These are phyloP conservation scores for Linurgus olivaceus DNA, from an alignment of 2,797 vertebrate species.

Conservation along the genomic window DNA sequence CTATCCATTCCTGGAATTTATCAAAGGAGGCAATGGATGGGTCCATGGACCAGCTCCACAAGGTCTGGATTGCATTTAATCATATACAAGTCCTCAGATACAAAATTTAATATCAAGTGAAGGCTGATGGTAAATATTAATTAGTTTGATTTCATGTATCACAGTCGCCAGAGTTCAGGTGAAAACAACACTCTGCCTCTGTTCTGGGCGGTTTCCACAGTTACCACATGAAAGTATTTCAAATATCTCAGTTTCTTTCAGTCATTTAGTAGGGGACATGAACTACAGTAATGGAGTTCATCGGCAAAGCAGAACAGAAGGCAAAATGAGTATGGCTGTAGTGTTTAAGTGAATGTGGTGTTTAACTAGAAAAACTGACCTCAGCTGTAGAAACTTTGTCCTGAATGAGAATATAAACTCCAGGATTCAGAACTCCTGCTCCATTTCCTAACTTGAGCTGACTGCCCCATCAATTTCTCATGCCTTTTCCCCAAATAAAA, in stretches of 20 bases:
- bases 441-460: neutral
- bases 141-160: neutral
- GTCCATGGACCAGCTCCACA: neutral
- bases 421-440: neutral
- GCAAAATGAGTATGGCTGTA: neutral
- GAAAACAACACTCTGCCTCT: neutral
- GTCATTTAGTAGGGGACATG: neutral
- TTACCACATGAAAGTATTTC: neutral
- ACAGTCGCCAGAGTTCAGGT: neutral
- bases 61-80: neutral
- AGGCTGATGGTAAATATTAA: neutral
- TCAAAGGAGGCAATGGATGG: neutral
- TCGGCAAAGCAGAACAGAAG: neutral
- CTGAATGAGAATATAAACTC: neutral
- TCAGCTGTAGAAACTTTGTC: neutral
- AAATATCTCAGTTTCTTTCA: accelerated
- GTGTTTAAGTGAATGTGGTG: neutral
- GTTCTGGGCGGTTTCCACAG: neutral
- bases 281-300: neutral
- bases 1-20: neutral
- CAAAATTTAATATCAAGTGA: neutral
- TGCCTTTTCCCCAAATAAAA: neutral
- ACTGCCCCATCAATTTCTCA: neutral
- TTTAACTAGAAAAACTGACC: neutral
- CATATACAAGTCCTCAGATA: neutral